Percentiles rank a stretch among this genome's conserved stretches.
Conservation (phyloP, 2,113 vertebrate genomes). For the Centropus unirufus region DNA sequence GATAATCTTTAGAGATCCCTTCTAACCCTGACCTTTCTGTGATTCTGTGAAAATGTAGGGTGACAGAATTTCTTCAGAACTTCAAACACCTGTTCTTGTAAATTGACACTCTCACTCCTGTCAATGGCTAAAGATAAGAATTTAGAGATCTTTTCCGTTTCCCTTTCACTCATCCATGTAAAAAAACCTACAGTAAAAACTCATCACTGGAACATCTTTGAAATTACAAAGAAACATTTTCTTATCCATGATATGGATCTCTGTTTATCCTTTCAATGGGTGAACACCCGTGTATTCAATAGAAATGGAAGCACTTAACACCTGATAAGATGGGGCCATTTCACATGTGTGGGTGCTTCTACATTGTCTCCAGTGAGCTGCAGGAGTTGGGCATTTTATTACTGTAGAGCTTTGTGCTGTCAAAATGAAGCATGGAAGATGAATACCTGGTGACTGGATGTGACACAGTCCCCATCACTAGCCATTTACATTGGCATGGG, state of each 20-base stretch:
- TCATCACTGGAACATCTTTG: not conserved
- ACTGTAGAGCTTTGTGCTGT: not conserved
- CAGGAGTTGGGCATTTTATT: not conserved
- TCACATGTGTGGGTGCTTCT: not conserved
- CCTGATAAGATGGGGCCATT: not conserved
- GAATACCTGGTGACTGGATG: conserved; percentile 81
- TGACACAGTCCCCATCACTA: conserved; percentile 67
- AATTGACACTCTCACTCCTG: not conserved
- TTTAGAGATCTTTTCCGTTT: not conserved
- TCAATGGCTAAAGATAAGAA: not conserved
- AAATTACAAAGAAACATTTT: not conserved
- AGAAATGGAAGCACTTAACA: not conserved
- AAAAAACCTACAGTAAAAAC: not conserved
- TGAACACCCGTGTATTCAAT: not conserved
- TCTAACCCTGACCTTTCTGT: too few species aligned
- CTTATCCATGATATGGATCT: not conserved
- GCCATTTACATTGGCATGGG: conserved; percentile 82
- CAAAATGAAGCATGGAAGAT: conserved; percentile 81
- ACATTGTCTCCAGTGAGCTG: not conserved
- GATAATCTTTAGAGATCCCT: too few species aligned
- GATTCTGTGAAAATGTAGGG: not conserved
- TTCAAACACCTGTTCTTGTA: not conserved
- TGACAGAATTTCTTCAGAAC: not conserved
- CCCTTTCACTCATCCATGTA: not conserved
- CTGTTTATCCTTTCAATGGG: not conserved